Evolutionary conservation across 2,113 vertebrate species (phyloP), one percentile per base, ranked within the genome.

Genomic region (Notarius quadriscutis): DNA sequence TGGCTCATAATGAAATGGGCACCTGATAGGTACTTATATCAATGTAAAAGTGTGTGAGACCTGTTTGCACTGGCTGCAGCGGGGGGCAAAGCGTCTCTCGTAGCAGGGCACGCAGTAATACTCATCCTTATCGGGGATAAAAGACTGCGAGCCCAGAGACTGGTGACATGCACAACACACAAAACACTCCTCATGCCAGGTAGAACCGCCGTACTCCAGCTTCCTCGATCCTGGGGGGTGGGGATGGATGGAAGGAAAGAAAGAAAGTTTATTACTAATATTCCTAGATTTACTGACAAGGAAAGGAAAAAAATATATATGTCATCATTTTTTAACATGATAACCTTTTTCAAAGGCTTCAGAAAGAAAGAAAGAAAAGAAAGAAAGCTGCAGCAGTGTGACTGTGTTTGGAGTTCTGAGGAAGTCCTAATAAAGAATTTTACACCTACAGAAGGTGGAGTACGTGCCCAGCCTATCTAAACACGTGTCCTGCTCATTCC

Each of bases 141-240:
- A 99, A 87, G 97, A 96, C 3, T 96, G 95, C 0, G 96, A 96
- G 0, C 97, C 97, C 0, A 99, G 97, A 17, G 97, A 96, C 94
- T 99, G 96, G 92, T 97, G 95, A 90, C 98, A 99, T 90, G 94
- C 96, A 86, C 96, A 96, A 92, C 98, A 99, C 57, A 95, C 89
- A 74, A 99, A 99, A 85, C 98, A 99, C 82, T 97, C 96, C 87
- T 99, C 97, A 0, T 99, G 98, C 98, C 98, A 99, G 0, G 96
- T 95, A 87, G 96, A 94, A 12, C 97, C 97, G 0, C 92, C 95
- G 6, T 98, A 98, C 93, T 99, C 97, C 94, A 99, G 90, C 94
- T 97, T 96, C 90, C 94, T 96, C 0, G 97, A 97, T 0, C 98
- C 98, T 99, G 94, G 34, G 2, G 18, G 30, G 25, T 15, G 27